phyloP scores from a whole-genome alignment of 2,797 vertebrate species.

The Intellagama lesueurii region DNA sequence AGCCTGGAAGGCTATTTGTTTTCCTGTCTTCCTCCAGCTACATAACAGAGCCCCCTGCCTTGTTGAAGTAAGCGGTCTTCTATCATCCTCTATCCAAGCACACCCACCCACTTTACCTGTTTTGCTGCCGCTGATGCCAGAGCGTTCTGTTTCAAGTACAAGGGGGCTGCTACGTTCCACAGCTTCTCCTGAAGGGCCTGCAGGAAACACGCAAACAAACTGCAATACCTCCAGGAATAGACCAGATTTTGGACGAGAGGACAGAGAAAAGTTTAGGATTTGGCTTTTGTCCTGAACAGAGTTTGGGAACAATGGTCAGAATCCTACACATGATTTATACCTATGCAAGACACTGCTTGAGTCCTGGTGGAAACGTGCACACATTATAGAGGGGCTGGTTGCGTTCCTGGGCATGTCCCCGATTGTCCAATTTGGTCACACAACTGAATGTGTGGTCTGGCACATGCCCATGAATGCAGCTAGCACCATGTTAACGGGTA shows the following conservation, averaged over 20 bases:
- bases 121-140: conserved; percentile 89
- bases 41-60: not conserved
- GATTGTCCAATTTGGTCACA: no score
- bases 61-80: not conserved
- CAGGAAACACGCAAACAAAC: not conserved
- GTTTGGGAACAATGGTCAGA: no score
- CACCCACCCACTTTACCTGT: conserved; percentile 80
- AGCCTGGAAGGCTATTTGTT: not conserved
- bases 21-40: not conserved
- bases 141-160: conserved; percentile 93
- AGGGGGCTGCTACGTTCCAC: conserved; percentile 94
- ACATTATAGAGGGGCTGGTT: no score
- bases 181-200: conserved; percentile 96
- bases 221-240: not conserved
- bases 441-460: no score
- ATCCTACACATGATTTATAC: no score
- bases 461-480: no score
- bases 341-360: no score
- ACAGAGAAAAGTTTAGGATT: not conserved
- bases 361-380: no score
- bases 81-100: no score
- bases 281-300: no score
- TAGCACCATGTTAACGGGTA: no score
- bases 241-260: not conserved
- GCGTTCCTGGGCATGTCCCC: no score